Conservation (phyloP, 2,888 invertebrate genomes). For the Harpalus rubripes region DNA sequence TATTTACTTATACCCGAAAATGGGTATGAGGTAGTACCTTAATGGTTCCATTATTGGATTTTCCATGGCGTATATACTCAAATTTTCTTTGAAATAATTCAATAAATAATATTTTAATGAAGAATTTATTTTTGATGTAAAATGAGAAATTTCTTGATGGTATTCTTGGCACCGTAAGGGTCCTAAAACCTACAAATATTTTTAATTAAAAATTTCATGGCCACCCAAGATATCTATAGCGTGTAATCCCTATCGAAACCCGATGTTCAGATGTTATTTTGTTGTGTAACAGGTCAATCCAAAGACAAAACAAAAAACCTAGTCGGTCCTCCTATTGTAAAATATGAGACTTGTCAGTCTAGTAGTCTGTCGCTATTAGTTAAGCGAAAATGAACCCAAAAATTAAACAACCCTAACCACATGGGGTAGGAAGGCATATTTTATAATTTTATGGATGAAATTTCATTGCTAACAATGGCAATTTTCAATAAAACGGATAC, state of each 20-base stretch:
- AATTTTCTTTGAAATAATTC: too few relatives aligned
- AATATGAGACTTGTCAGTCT: constrained; percentile 40
- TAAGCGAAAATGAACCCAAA: constrained; percentile 41
- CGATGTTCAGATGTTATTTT: constrained; percentile 44
- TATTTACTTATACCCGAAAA: too few relatives aligned
- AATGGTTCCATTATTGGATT: too few relatives aligned
- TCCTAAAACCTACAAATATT: constrained; percentile 26
- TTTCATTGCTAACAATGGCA: neutral
- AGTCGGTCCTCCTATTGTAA: constrained; percentile 18
- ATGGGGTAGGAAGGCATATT: neutral
- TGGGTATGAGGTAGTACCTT: too few relatives aligned
- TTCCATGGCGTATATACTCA: too few relatives aligned
- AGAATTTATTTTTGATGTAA: too few relatives aligned
- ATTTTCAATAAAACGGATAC: neutral
- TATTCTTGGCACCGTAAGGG: neutral
- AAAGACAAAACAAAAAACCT: constrained; percentile 22
- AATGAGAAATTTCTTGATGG: too few relatives aligned
- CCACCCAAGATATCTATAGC: constrained; percentile 39
- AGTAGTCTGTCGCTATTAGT: constrained; percentile 38
- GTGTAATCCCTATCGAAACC: constrained; percentile 29
- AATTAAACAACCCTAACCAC: constrained; percentile 9
- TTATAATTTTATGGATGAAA: neutral
- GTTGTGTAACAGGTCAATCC: constrained; percentile 56
- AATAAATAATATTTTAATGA: too few relatives aligned
- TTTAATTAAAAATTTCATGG: constrained; percentile 52